Base-by-base conservation (phyloP, 1,140 invertebrate genomes). In the Diabrotica undecimpunctata region DNA sequence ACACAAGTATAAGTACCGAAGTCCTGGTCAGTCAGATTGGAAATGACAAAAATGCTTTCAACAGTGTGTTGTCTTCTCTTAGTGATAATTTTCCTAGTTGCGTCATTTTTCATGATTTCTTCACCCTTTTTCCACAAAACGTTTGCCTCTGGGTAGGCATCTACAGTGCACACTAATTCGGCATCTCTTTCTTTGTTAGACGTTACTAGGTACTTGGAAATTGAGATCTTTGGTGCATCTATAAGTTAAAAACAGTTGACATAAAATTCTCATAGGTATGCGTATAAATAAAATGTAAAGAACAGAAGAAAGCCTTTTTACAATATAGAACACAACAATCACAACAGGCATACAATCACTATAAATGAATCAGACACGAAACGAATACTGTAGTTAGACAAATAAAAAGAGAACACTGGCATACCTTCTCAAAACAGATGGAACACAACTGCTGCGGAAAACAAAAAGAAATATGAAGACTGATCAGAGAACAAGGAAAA, bases 1-100 rank as follows among this genome's bases (percentile, higher is more conserved):
- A 69, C 54, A 61, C 74, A 75, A 37, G 54, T 66, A 51, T 75
- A 75, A 14, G 53, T 53, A 7, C 73, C 73, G 64, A 74, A 73
- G 58, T 74, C 73, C 9, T 50, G 39, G 41, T 72, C 67, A 39
- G 51, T 54, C 35, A 74, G 39, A 61, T 69, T 64, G 62, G 65
- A 66, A 12, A 74, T 64, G 13, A 70, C 58, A 8, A 74, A 52
- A 37, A 67, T 58, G 38, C 72, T 69, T 58, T 68, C 56, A 53
- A 63, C 38, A 10, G 66, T 59, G 46, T 55, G 63, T 13, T 64
- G 58, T 12, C 59, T 66, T 13, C 41, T 58, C 14, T 72, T 13
- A 5, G 56, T 62, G 2, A 46, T 46, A n/a, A 46, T 6, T 46
- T 46, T 46, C n/a, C 59, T 65, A 5, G 59, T 8, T 5, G 59